Base-by-base conservation (phyloP, 37 sponge, comb jelly and placozoan species). In the Haliclona indistincta region DNA sequence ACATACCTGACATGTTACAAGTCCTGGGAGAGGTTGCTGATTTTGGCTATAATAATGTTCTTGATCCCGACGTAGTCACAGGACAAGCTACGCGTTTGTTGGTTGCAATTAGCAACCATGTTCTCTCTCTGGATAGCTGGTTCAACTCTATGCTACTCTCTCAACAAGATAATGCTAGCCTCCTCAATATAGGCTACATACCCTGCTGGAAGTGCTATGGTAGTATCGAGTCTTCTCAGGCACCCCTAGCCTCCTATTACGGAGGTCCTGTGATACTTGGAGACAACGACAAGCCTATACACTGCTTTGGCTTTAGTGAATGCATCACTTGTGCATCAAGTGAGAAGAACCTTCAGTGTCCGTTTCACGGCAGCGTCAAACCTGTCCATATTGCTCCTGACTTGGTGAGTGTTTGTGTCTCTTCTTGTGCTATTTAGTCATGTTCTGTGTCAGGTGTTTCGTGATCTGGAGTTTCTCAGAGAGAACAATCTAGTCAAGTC, bases 181-280 rank as follows among this genome's bases (percentile, higher is more conserved):
- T 58, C 68, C 3, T 11, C 30, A 3, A 67, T 10, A n/a, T 29
- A 20, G 35, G 54, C 36, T 84, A 81, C 65, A 25, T 83, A 28
- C 91, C 91, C 0, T 90, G 91, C 47, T 90, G 91, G 91, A 90
- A 81, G 76, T 90, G 91, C 55, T 80, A 42, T 45, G 72, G 66
- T 17, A 67, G 83, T 38, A 56, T 68, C 1, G 62, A 52, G 23
- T 63, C 33, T 6, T 2, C 60, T 3, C 38, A 38, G 35, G 56
- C 22, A 38, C 38, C 75, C n/a, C 26, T 22, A 1, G 32, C n/a
- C n/a, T n/a, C n/a, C n/a, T n/a, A n/a, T n/a, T n/a, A 56, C 26
- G 61, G 62, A 6, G 36, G 26, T 38, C 43, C 43, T 6, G 26
- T 81, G 22, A 58, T 53, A 29, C n/a, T n/a, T n/a, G n/a, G n/a